Conservation (phyloP, 1,140 invertebrate genomes). For the Drosophila arawakana region DNA sequence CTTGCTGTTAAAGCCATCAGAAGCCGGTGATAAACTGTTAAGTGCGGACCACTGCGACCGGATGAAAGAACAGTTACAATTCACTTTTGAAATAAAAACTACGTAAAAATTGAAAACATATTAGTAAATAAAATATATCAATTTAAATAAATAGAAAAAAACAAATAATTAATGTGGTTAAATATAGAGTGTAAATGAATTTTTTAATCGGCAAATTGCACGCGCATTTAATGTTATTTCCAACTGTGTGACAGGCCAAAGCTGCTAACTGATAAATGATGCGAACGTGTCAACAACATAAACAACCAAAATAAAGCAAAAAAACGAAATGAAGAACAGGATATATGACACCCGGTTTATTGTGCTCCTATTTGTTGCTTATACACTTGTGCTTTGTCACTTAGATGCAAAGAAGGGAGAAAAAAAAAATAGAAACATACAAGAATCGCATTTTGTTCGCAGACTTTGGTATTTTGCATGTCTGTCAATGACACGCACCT, state of each 20-base stretch:
- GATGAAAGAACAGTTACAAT: slow-evolving; percentile 5
- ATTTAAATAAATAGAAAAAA: slow-evolving; percentile 16
- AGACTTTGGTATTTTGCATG: background rate
- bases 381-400: slow-evolving; percentile 13
- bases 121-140: background rate
- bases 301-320: slow-evolving; percentile 11
- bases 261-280: slow-evolving; percentile 65
- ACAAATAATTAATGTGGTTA: slow-evolving; percentile 2
- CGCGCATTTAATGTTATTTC: background rate
- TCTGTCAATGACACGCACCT: slow-evolving; percentile 1
- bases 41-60: slow-evolving; percentile 42
- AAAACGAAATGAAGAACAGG: background rate
- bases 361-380: slow-evolving; percentile 9
- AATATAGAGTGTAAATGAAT: background rate
- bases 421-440: slow-evolving; percentile 2
- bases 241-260: slow-evolving; percentile 36
- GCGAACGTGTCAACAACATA: slow-evolving; percentile 12
- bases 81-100: slow-evolving; percentile 25
- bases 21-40: slow-evolving; percentile 69
- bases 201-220: background rate
- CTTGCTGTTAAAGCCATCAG: slow-evolving; percentile 34
- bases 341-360: background rate
- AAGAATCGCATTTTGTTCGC: slow-evolving; percentile 5
- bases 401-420: background rate
- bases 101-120: background rate